Percentiles rank a stretch among this genome's conserved stretches.
Evolutionary conservation across 2,113 vertebrate species (phyloP).

Genomic region (Corythoichthys intestinalis): DNA sequence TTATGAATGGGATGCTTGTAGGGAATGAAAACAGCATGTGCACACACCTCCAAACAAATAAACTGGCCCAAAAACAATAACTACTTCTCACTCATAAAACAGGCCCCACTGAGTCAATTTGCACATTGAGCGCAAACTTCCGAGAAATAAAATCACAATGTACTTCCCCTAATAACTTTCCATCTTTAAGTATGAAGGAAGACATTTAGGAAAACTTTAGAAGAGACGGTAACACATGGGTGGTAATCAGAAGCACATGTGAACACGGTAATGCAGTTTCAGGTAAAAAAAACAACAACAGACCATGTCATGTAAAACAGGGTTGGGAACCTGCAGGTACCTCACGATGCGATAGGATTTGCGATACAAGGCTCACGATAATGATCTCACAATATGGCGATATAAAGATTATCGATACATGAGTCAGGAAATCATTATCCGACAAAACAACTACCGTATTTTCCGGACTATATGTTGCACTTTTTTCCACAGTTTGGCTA

Average conservation of each 20-base stretch:
- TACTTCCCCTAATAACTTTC: constrained; percentile 7
- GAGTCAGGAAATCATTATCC: too few relatives aligned
- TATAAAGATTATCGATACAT: too few relatives aligned
- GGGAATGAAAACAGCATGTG: constrained; percentile 31
- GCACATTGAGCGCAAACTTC: constrained; percentile 26
- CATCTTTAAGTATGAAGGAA: background rate
- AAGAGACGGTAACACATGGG: constrained; percentile 1
- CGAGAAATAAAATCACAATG: constrained; percentile 40
- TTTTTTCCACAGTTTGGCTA: too few relatives aligned
- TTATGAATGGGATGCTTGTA: constrained; percentile 57
- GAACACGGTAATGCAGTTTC: constrained; percentile 3
- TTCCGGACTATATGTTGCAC: too few relatives aligned
- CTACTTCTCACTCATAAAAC: constrained; percentile 59
- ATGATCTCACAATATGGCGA: too few relatives aligned
- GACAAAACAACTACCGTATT: too few relatives aligned
- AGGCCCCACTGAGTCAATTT: constrained; percentile 41
- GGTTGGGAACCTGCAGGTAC: too few relatives aligned
- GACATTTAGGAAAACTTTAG: background rate
- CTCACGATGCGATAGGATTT: too few relatives aligned
- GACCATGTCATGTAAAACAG: too few relatives aligned
- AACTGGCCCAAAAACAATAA: constrained; percentile 22
- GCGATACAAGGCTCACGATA: too few relatives aligned
- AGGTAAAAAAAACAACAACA: constrained; percentile 19
- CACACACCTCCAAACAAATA: constrained; percentile 26
- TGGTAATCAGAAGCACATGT: constrained; percentile 16